These are phyloP conservation scores for Callorhinus ursinus DNA, from an alignment of 2,113 vertebrate genomes.

Conservation along the genomic window DNA sequence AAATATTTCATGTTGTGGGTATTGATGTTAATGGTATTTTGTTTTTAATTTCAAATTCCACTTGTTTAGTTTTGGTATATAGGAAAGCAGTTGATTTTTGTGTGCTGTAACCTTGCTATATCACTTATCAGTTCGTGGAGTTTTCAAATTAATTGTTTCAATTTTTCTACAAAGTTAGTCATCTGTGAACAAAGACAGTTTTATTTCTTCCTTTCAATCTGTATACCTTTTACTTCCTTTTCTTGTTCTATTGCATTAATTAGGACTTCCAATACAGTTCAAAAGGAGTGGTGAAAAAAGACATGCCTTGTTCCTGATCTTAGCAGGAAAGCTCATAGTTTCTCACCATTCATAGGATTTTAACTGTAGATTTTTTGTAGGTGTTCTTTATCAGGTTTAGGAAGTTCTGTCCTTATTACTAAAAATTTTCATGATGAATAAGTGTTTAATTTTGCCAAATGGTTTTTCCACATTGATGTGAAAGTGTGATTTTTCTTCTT, in stretches of 20 bases:
- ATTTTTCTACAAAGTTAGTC: background rate
- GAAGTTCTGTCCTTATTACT: background rate
- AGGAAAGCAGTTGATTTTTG: background rate
- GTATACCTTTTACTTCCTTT: background rate
- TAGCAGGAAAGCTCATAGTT: background rate
- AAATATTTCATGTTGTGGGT: background rate
- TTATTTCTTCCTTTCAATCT: background rate
- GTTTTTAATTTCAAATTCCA: background rate
- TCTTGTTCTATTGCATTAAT: background rate
- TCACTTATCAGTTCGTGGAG: background rate
- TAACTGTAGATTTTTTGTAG: background rate
- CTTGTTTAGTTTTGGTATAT: background rate
- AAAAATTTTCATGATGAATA: background rate
- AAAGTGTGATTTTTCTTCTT: background rate
- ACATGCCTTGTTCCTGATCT: background rate
- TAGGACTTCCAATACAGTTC: background rate
- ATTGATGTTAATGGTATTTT: background rate
- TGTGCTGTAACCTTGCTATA: background rate
- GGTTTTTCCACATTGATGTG: background rate
- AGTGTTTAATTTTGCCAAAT: background rate
- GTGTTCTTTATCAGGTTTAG: background rate
- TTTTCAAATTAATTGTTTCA: background rate
- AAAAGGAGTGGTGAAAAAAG: background rate
- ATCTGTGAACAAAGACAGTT: background rate
- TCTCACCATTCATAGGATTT: background rate